Conservation (phyloP, 2,888 invertebrate genomes). For the Fragum sueziense region DNA sequence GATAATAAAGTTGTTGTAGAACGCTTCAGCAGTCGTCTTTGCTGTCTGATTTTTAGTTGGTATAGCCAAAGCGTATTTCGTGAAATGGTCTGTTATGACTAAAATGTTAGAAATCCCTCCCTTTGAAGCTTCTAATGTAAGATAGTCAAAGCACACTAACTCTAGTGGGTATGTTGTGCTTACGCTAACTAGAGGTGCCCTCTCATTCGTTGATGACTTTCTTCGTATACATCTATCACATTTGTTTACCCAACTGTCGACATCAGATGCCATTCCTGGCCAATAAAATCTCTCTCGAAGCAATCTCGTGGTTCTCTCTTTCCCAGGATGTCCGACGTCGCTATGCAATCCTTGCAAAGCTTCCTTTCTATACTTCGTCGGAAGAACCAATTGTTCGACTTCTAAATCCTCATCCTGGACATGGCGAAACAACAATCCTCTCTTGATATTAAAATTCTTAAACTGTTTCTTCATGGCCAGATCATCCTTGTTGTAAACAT, state of each 20-base stretch:
- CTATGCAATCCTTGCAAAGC: conserved; percentile 2
- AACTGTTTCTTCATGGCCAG: background rate
- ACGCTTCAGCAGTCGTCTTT: background rate
- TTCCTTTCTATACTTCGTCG: background rate
- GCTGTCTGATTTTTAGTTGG: background rate
- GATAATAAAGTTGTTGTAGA: too few species aligned
- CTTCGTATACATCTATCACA: conserved; percentile 14
- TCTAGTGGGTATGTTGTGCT: conserved; percentile 10
- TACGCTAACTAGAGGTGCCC: conserved; percentile 1
- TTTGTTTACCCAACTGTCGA: background rate
- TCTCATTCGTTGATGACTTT: background rate
- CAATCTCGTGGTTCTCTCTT: background rate
- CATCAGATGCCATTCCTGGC: conserved; percentile 9
- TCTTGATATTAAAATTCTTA: background rate
- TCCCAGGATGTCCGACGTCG: background rate
- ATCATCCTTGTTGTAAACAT: background rate
- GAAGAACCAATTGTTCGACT: background rate
- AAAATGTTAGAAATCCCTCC: conserved; percentile 3
- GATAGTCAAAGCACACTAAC: conserved; percentile 10
- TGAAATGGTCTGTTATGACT: too few species aligned
- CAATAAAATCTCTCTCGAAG: background rate
- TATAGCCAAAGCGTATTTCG: background rate
- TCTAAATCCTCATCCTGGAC: background rate
- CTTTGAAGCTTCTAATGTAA: conserved; percentile 5
- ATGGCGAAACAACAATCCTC: background rate